Evolutionary conservation across 2,797 vertebrate species (phyloP), one percentile per base, ranked within the genome.

Genomic region (Pteronotus mesoamericanus): DNA sequence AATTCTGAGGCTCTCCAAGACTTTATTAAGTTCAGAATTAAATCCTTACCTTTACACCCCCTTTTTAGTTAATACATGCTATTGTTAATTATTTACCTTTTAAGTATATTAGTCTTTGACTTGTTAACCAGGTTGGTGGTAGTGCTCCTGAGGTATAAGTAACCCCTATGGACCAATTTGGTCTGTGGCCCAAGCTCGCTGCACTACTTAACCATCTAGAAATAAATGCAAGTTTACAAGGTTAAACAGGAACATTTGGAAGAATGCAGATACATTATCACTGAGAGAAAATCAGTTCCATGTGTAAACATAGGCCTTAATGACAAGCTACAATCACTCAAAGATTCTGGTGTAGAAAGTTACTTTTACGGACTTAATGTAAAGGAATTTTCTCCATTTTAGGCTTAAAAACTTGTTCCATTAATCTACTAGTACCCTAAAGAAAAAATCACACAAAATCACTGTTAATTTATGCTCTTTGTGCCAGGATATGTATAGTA

Each of bases 1-100:
- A 83, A 71, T 93, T 92, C 37, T 95, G 46, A 91, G 26, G 11
- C 59, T 91, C 34, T 89, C n/a, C 14, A 89, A 95, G 55, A 96
- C 29, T 94, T 90, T 66, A 42, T 21, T 21, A 89, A 69, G 21
- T 94, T 89, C 3, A 64, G 71, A 85, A 93, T 77, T 77, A n/a
- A 91, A 53, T 93, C 39, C 89, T 96, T 91, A 72, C 42, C 22
- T 94, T 93, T 91, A 39, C 68, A 77, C 77, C 15, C 39, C 19
- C 9, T 48, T 92, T 93, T 85, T 87, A 68, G 64, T 89, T 94
- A 94, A 66, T 59, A 75, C 22, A 46, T 80, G 37, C 39, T 94
- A 59, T 91, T 8, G n/a, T 69, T 24, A 57, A 75, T 66, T 59
- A 55, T 85, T 92, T 94, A 53, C 29, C 44, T 88, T 92, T 94